phyloP scores from a whole-genome alignment of 2,113 vertebrate genomes.

The Nesoenas mayeri region DNA sequence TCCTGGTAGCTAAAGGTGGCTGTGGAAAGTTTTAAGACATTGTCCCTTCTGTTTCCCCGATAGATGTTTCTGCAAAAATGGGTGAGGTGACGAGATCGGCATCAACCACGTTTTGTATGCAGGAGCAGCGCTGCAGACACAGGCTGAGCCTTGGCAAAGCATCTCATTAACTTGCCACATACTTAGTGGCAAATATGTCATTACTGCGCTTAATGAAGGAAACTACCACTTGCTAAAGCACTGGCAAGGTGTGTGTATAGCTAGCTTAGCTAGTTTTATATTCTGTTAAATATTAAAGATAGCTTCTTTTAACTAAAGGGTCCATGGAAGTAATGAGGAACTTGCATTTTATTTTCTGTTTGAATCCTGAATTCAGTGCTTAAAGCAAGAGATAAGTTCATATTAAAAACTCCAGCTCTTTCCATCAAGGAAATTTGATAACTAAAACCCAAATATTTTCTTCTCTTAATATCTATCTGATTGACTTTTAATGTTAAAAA shows the following conservation, averaged over 20 bases:
- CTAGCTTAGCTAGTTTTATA: slow-evolving; percentile 62
- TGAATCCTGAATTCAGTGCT: slow-evolving; percentile 28
- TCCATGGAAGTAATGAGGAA: slow-evolving; percentile 39
- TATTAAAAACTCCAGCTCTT: not conserved
- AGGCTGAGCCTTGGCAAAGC: slow-evolving; percentile 37
- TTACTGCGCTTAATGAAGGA: slow-evolving; percentile 29
- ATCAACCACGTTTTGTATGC: slow-evolving; percentile 36
- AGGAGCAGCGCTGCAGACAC: not conserved
- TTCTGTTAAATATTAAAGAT: slow-evolving; percentile 66
- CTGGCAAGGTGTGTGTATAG: slow-evolving; percentile 41
- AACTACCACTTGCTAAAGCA: slow-evolving; percentile 26
- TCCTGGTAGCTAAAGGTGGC: slow-evolving; percentile 37
- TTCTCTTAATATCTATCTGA: not conserved
- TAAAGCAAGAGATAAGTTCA: not conserved
- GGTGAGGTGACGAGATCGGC: slow-evolving; percentile 46
- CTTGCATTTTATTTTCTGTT: slow-evolving; percentile 68
- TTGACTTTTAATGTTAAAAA: slow-evolving; percentile 6
- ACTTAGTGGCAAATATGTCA: slow-evolving; percentile 1
- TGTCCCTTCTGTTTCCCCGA: slow-evolving; percentile 43
- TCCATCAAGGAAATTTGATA: slow-evolving; percentile 14
- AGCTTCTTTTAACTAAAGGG: slow-evolving; percentile 61
- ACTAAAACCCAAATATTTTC: not conserved
- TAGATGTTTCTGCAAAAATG: slow-evolving; percentile 55
- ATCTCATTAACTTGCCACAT: slow-evolving; percentile 55
- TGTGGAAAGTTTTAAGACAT: slow-evolving; percentile 49